These are phyloP conservation scores for Phaethon lepturus DNA, from an alignment of 2,113 vertebrate genomes.

Conservation along the genomic window DNA sequence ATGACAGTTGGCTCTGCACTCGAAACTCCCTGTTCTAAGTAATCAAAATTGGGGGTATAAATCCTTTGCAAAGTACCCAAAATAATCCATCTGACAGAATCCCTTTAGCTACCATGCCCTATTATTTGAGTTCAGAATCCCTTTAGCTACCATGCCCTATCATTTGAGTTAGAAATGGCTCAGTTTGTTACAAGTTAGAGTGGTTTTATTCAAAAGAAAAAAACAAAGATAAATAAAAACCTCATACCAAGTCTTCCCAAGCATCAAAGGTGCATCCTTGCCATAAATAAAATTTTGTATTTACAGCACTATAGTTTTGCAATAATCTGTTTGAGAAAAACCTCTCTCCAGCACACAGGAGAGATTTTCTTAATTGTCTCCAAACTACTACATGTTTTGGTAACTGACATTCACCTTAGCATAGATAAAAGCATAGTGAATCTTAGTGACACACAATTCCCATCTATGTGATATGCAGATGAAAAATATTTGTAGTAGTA, in stretches of 20 bases:
- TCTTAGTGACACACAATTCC: background rate
- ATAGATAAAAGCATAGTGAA: background rate
- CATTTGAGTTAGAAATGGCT: background rate
- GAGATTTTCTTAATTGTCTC: background rate
- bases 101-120: background rate
- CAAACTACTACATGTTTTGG: slow-evolving; percentile 6
- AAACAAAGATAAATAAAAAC: background rate
- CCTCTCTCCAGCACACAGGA: background rate
- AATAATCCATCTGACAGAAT: background rate
- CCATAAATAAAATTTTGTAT: background rate
- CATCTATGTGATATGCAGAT: background rate
- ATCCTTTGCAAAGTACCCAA: background rate
- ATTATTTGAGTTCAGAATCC: background rate
- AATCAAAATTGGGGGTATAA: background rate
- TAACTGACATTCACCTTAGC: background rate
- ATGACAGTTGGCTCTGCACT: background rate
- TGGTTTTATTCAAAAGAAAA: background rate
- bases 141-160: background rate
- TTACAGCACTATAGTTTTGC: background rate
- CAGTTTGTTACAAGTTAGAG: background rate
- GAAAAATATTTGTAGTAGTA: background rate
- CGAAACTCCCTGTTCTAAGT: background rate
- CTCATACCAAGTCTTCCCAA: background rate
- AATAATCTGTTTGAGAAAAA: background rate
- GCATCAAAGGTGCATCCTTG: background rate